Conservation (phyloP, 2,888 invertebrate genomes). For the Chloroclystis v-ata region DNA sequence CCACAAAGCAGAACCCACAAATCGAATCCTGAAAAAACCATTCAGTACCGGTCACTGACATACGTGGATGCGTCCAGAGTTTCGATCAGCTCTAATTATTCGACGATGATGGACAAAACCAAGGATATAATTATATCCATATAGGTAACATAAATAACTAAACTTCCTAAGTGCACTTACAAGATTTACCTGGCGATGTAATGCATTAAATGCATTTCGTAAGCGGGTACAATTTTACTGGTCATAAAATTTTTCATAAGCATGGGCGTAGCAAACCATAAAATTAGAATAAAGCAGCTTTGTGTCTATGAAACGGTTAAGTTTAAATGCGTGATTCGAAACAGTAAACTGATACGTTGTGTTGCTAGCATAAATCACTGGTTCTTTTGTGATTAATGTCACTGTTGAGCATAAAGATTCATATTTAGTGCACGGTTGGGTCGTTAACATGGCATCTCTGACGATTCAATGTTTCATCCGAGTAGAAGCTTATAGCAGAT, state of each 20-base stretch:
- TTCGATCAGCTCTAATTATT: conserved; percentile 68
- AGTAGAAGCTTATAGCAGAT: background rate
- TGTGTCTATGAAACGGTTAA: conserved; percentile 43
- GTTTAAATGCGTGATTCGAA: conserved; percentile 43
- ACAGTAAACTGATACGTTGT: conserved; percentile 51
- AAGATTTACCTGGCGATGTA: no score
- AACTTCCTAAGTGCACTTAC: no score
- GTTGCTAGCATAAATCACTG: conserved; percentile 63
- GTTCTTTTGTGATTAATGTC: conserved; percentile 75
- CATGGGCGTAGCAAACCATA: conserved; percentile 46
- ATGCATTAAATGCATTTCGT: conserved; percentile 12
- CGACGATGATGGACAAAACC: conserved; percentile 17
- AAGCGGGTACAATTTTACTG: conserved; percentile 21
- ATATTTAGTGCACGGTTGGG: conserved; percentile 65
- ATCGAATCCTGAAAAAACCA: conserved; percentile 70
- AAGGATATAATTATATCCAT: background rate
- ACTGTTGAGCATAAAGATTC: conserved; percentile 67
- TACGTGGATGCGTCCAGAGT: conserved; percentile 48
- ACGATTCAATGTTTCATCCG: no score
- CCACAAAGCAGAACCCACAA: conserved; percentile 77
- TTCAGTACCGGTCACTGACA: conserved; percentile 71
- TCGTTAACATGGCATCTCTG: conserved; percentile 5
- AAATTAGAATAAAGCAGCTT: conserved; percentile 52
- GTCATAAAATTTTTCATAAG: conserved; percentile 29
- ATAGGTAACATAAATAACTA: no score